Evolutionary conservation across 2,797 vertebrate genomes (phyloP), one percentile per base, ranked within the genome.

Genomic region (Craterocephalus amniculus): DNA sequence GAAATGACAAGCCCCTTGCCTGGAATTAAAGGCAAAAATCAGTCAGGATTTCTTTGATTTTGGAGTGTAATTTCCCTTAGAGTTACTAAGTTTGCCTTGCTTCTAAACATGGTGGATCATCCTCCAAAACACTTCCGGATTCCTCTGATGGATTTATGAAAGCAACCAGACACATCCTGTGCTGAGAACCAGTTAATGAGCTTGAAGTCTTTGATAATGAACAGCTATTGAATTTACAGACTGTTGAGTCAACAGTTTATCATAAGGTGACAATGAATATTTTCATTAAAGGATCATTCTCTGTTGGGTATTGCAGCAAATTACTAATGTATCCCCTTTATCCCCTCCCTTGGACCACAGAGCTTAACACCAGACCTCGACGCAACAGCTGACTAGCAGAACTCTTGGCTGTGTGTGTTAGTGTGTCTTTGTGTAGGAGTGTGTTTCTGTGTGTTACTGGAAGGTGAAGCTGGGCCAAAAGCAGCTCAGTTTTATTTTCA

Each of bases 241-340:
- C 72, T 58, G 59, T 78, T 80, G 73, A 79, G 87, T 93, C 93
- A 93, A 94, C 95, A 92, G 93, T 93, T 94, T 93, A 91, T 95
- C 93, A 93, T 92, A 94, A 91, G 93, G 92, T 92, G 94, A 84
- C 59, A 80, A 87, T 73, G 55, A 80, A 83, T 74, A 78, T 85
- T 85, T 84, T 87, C 70, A 88, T 84, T 82, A 83, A 83, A 73
- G 78, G 73, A 71, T 82, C 27, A 7, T 79, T 83, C 80, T 76
- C 83, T 72, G 74, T 26, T 73, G 80, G 84, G 71, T 69, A 69
- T 69, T 74, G 79, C 56, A 63, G 68, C 74, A 81, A 89, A 91
- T 91, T 86, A 84, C 76, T 64, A 67, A 81, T 87, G 69, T 76
- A 91, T 87, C 87, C 82, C 22, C 34, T 76, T 83, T 62, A 89